Percentiles rank a stretch among this genome's conserved stretches.
Evolutionary conservation across 2,888 invertebrate species (phyloP).

Genomic region (Drosophila maculinotata): DNA sequence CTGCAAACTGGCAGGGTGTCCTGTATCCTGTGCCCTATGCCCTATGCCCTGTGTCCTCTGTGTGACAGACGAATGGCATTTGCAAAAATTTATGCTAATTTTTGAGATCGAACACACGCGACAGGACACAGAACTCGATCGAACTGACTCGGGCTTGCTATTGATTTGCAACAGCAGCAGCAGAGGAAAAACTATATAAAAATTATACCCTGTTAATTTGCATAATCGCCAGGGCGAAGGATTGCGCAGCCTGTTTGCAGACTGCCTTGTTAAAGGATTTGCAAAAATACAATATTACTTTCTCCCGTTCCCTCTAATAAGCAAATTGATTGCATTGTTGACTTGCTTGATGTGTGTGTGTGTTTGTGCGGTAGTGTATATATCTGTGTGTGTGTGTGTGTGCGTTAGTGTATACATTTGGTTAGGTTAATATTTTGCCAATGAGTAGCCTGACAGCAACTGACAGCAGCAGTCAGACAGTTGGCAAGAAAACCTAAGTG

Average conservation of each 20-base stretch:
- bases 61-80: conserved; percentile 32
- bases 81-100: conserved; percentile 69
- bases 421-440: conserved; percentile 73
- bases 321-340: conserved; percentile 74
- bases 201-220: conserved; percentile 64
- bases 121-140: conserved; percentile 27
- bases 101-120: conserved; percentile 43
- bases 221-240: conserved; percentile 63
- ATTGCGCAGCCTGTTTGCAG: conserved; percentile 44
- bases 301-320: conserved; percentile 51
- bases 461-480: conserved; percentile 43
- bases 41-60: background rate
- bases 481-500: conserved; percentile 62
- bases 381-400: conserved; percentile 23
- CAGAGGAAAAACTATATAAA: conserved; percentile 2
- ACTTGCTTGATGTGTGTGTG: conserved; percentile 40
- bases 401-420: conserved; percentile 50
- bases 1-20: conserved; percentile 20
- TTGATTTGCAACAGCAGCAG: conserved; percentile 50
- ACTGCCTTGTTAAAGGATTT: conserved; percentile 74
- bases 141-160: conserved; percentile 56
- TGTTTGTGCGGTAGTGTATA: conserved; percentile 13
- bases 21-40: conserved; percentile 6
- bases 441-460: conserved; percentile 62
- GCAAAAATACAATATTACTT: conserved; percentile 64